A percentile compares a stretch with the other conserved stretches of the same genome.
phyloP scores from a whole-genome alignment of 53 echinoderm and acorn worm genomes.

The Patiria pectinifera region DNA sequence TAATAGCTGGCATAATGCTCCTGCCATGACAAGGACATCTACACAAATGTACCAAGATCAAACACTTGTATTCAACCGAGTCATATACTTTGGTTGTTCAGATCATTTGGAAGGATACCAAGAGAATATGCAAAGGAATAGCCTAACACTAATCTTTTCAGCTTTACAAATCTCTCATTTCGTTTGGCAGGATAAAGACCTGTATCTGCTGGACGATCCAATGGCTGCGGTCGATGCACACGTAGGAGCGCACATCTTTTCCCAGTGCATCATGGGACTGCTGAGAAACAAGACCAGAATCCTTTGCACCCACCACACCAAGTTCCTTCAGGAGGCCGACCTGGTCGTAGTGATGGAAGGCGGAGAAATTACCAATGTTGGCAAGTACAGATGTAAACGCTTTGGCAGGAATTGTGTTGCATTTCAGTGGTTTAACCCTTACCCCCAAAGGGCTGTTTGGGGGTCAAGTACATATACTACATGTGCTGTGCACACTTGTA shows the following conservation, averaged over 20 bases:
- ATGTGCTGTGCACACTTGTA: too few species aligned
- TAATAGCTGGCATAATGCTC: too few species aligned
- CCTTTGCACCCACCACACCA: conserved; percentile 97
- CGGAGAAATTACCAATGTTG: conserved; percentile 74
- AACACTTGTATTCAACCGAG: too few species aligned
- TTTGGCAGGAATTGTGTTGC: background rate
- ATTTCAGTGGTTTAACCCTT: background rate
- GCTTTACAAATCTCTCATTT: background rate
- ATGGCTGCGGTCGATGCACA: conserved; percentile 96
- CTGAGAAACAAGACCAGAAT: conserved; percentile 90
- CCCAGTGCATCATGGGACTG: conserved; percentile 95
- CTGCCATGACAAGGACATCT: too few species aligned
- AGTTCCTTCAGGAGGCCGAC: conserved; percentile 90
- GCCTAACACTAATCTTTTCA: background rate
- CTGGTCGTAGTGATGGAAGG: conserved; percentile 87
- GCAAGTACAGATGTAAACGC: conserved; percentile 54
- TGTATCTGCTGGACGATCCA: conserved; percentile 95
- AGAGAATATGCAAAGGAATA: background rate
- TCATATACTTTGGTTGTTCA: too few species aligned
- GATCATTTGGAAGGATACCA: too few species aligned
- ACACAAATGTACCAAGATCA: too few species aligned
- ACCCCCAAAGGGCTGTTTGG: too few species aligned
- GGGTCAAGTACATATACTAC: too few species aligned
- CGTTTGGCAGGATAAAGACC: conserved; percentile 84
- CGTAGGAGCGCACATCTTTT: conserved; percentile 89